A percentile compares a stretch with the other conserved stretches of the same genome.
Evolutionary conservation across 2,888 invertebrate genomes (phyloP).

Genomic region (Ectemnius lituratus): DNA sequence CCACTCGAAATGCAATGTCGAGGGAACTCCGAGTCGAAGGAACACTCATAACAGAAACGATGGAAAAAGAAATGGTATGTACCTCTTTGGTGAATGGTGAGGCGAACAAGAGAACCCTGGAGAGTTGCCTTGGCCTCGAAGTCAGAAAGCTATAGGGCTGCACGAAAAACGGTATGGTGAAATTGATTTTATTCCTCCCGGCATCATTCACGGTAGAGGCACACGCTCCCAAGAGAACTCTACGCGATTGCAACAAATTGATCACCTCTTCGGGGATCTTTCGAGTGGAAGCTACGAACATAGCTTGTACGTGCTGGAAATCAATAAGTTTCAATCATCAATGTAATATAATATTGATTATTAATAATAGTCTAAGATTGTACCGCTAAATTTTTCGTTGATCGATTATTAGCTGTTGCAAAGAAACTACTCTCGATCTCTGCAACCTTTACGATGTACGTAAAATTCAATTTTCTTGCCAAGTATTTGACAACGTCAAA

Average conservation of each 20-base stretch:
- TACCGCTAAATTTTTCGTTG: neutral
- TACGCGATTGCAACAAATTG: constrained; percentile 78
- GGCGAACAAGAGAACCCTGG: constrained; percentile 89
- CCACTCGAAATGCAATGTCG: neutral
- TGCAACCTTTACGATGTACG: constrained; percentile 79
- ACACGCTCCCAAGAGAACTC: constrained; percentile 81
- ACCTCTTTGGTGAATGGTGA: constrained; percentile 85
- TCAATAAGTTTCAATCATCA: neutral
- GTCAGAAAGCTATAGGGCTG: constrained; percentile 90
- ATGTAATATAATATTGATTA: too few relatives aligned
- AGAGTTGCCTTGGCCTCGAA: constrained; percentile 88
- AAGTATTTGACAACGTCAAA: constrained; percentile 90
- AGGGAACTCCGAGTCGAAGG: neutral
- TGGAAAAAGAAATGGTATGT: constrained; percentile 11
- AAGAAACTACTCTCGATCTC: neutral
- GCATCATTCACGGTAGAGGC: constrained; percentile 81
- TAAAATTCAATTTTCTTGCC: constrained; percentile 88
- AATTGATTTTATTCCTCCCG: constrained; percentile 83
- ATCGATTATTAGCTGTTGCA: constrained; percentile 9
- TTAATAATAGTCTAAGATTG: too few relatives aligned
- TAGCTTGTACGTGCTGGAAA: constrained; percentile 20
- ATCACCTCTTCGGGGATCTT: constrained; percentile 76
- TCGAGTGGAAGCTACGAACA: constrained; percentile 65
- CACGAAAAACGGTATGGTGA: constrained; percentile 87
- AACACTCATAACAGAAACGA: neutral